Conservation (phyloP, 1,140 invertebrate genomes). For the Drosophila dunni region DNA sequence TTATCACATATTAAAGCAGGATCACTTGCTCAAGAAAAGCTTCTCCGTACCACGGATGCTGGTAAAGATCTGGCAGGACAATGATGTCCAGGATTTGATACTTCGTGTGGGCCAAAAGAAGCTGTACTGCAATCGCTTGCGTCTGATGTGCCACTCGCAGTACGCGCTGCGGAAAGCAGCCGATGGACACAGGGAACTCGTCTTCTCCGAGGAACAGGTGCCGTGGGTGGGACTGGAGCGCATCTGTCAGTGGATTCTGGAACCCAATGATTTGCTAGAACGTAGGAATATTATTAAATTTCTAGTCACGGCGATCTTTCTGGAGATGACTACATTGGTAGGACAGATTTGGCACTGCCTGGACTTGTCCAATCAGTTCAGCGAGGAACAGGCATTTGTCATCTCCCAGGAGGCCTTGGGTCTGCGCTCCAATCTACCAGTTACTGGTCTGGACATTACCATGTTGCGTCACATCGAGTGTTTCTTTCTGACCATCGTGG, state of each 20-base stretch:
- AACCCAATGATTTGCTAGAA: neutral
- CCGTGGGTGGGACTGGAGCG: conserved; percentile 2
- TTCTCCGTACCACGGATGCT: neutral
- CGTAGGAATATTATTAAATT: conserved; percentile 18
- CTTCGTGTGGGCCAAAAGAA: conserved; percentile 25
- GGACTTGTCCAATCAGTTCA: conserved; percentile 2
- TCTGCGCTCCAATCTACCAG: neutral
- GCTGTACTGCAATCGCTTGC: conserved; percentile 36
- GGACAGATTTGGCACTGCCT: conserved; percentile 41
- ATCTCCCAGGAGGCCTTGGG: conserved; percentile 8
- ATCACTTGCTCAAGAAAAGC: conserved; percentile 5
- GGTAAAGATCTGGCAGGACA: conserved; percentile 9
- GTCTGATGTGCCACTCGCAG: conserved; percentile 25
- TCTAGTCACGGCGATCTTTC: conserved; percentile 17
- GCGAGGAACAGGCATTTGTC: conserved; percentile 39
- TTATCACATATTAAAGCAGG: neutral
- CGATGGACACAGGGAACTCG: conserved; percentile 11
- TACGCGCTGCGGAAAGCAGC: neutral
- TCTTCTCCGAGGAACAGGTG: conserved; percentile 26
- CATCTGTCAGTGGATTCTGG: conserved; percentile 32
- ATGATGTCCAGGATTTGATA: conserved; percentile 13
- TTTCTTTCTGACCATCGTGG: conserved; percentile 50
- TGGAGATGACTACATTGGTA: conserved; percentile 10
- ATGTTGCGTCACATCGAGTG: conserved; percentile 37
- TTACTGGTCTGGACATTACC: conserved; percentile 12